These are phyloP conservation scores for Phocoena sinus DNA, from an alignment of 2,113 vertebrate species.

Conservation along the genomic window DNA sequence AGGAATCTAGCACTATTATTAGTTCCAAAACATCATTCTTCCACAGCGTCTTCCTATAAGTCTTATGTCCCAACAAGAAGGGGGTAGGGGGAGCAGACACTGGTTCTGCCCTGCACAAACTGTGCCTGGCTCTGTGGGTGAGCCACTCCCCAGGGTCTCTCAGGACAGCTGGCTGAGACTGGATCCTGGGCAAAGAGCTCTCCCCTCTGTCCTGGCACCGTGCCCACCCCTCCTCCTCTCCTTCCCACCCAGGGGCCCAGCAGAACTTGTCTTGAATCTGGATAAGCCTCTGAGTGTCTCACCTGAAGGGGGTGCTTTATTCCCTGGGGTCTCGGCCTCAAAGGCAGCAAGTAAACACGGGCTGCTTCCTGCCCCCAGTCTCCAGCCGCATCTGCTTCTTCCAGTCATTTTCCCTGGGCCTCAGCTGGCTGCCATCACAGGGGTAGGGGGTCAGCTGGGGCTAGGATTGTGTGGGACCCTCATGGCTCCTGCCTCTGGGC, in stretches of 20 bases:
- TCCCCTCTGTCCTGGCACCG: neutral
- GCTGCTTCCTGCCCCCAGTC: neutral
- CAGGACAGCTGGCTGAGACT: neutral
- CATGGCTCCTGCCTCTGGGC: neutral
- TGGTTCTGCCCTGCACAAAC: neutral
- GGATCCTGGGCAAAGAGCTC: neutral
- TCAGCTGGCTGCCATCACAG: neutral
- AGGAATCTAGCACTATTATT: neutral
- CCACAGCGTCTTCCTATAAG: neutral
- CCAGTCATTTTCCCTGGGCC: neutral
- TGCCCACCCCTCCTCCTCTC: neutral
- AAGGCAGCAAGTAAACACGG: neutral
- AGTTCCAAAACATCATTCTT: neutral
- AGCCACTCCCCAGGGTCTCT: neutral
- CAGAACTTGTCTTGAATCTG: neutral
- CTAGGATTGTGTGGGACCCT: neutral
- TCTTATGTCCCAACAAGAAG: neutral
- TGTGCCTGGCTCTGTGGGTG: neutral
- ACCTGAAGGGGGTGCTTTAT: neutral
- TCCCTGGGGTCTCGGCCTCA: neutral
- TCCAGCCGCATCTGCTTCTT: neutral
- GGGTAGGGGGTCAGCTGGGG: neutral
- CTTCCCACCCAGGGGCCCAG: neutral
- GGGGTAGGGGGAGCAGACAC: too few relatives aligned
- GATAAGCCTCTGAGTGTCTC: neutral